A percentile compares a stretch with the other conserved stretches of the same genome.
phyloP scores from a whole-genome alignment of 2,797 vertebrate genomes.

The Schizopygopsis malacanthus region DNA sequence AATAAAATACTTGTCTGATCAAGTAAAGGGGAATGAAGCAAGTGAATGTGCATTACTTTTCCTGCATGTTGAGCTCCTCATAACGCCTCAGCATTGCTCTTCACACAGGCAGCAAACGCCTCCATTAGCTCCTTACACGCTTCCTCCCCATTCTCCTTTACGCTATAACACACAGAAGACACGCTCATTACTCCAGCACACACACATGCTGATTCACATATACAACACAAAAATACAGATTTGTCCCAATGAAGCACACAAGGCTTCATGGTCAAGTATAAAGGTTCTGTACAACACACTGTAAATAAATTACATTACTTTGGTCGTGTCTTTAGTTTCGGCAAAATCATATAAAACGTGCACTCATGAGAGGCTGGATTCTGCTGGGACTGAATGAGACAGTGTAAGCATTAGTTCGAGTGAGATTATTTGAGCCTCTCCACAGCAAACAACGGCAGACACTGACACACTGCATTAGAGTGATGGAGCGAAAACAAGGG shows the following conservation, averaged over 20 bases:
- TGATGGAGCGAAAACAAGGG: slow-evolving; percentile 55
- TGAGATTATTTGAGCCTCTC: slow-evolving; percentile 66
- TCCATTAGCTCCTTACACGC: slow-evolving; percentile 81
- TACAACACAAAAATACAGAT: background rate
- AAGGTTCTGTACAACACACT: background rate
- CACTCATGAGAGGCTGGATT: background rate
- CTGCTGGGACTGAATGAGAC: background rate
- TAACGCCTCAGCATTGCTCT: slow-evolving; percentile 73
- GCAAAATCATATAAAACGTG: background rate
- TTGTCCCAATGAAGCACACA: background rate
- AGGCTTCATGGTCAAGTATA: background rate
- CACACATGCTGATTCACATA: background rate
- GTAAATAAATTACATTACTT: background rate
- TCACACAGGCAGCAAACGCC: slow-evolving; percentile 80
- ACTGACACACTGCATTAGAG: slow-evolving; percentile 70
- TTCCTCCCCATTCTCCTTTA: slow-evolving; percentile 76
- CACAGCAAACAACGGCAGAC: slow-evolving; percentile 62
- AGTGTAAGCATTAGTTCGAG: background rate
- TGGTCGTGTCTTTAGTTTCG: background rate
- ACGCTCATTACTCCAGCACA: background rate
- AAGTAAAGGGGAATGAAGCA: background rate
- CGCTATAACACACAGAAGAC: slow-evolving; percentile 64
- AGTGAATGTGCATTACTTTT: slow-evolving; percentile 44
- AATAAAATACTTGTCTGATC: background rate
- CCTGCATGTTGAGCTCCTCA: slow-evolving; percentile 67